Evolutionary conservation across 2,797 vertebrate genomes (phyloP).

Genomic region (Furcifer pardalis): DNA sequence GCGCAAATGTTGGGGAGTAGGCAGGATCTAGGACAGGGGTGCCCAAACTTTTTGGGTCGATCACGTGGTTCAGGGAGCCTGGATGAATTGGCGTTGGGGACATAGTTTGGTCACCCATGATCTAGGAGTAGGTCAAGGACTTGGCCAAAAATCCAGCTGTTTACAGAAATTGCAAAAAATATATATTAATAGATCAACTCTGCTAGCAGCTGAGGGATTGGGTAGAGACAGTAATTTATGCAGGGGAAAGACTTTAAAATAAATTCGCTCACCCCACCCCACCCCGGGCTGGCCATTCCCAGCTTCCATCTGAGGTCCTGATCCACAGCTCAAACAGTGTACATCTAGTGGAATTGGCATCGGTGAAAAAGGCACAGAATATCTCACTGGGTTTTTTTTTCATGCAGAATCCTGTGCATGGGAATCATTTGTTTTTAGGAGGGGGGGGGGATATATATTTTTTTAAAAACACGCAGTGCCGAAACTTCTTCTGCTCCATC

Average conservation of each 20-base stretch:
- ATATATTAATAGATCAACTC: conserved; percentile 62
- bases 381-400: conserved; percentile 56
- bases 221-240: conserved; percentile 55
- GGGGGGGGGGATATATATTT: background rate
- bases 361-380: conserved; percentile 73
- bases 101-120: too few species aligned
- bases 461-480: conserved; percentile 39
- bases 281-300: background rate
- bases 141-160: conserved; percentile 50
- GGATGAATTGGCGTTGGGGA: too few species aligned
- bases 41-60: too few species aligned
- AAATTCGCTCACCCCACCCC: background rate
- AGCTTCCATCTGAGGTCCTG: too few species aligned
- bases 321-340: too few species aligned
- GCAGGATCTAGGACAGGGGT: conserved; percentile 70
- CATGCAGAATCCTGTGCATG: conserved; percentile 68
- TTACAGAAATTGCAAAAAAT: background rate
- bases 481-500: conserved; percentile 54
- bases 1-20: background rate
- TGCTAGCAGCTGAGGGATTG: conserved; percentile 65
- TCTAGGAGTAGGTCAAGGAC: conserved; percentile 68
- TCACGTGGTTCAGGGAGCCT: too few species aligned
- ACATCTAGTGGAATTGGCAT: too few species aligned
- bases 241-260: background rate
- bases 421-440: conserved; percentile 66